phyloP scores from a whole-genome alignment of 2,113 vertebrate species.

The Eudyptes chrysolophus region DNA sequence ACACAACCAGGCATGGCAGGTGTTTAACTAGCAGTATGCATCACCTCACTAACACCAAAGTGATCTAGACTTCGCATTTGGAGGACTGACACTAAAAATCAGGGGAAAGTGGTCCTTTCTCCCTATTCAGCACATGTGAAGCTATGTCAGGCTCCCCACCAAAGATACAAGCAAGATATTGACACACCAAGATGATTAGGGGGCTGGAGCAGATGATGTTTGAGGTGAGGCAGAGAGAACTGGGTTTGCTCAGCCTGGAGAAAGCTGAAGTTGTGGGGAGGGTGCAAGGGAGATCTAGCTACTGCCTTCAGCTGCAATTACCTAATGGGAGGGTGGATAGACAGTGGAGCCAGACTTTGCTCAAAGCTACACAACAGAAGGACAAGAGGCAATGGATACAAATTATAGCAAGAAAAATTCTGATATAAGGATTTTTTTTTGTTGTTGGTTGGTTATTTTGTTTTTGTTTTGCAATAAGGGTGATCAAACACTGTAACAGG shows the following conservation, averaged over 20 bases:
- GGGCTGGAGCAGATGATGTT: background rate
- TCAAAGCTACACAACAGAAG: background rate
- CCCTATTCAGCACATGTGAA: background rate
- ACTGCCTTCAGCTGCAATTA: background rate
- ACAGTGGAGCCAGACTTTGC: background rate
- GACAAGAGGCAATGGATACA: background rate
- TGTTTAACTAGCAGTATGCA: background rate
- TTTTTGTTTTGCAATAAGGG: background rate
- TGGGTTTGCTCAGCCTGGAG: background rate
- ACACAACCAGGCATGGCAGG: background rate
- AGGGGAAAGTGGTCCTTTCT: background rate
- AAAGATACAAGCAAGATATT: background rate
- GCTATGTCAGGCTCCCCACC: background rate
- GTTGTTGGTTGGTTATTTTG: background rate
- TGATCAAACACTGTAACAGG: background rate
- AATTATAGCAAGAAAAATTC: background rate
- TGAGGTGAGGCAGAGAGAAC: background rate
- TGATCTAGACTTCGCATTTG: background rate
- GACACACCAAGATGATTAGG: too few species aligned
- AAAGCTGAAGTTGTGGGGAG: background rate
- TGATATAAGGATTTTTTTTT: background rate
- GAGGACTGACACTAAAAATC: background rate
- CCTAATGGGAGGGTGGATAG: background rate
- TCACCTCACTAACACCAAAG: background rate
- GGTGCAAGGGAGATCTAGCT: background rate